A percentile compares a stretch with the other conserved stretches of the same genome.
phyloP scores from a whole-genome alignment of 2,797 vertebrate genomes.

The Phyllotis vaccarum region DNA sequence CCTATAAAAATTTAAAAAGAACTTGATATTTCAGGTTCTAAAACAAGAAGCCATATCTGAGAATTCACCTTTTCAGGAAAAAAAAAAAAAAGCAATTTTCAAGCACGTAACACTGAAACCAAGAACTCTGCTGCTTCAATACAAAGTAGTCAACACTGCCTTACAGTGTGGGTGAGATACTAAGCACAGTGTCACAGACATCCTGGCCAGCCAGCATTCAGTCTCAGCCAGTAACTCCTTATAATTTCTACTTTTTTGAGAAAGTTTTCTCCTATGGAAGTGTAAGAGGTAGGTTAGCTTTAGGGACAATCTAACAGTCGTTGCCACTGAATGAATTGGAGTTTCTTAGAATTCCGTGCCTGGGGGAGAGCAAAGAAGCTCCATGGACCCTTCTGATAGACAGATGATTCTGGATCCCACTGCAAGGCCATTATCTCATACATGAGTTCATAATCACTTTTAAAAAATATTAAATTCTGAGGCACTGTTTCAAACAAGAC shows the following conservation, averaged over 20 bases:
- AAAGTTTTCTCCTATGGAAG: not conserved
- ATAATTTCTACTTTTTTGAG: not conserved
- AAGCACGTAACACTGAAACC: not conserved
- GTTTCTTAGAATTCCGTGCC: not conserved
- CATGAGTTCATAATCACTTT: slow-evolving; percentile 19
- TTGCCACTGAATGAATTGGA: not conserved
- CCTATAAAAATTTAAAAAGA: slow-evolving; percentile 37
- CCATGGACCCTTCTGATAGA: not conserved
- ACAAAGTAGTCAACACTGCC: not conserved
- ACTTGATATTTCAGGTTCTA: slow-evolving; percentile 25
- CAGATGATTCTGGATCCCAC: not conserved
- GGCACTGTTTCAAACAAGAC: not conserved
- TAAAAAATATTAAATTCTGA: slow-evolving; percentile 44
- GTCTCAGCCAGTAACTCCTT: not conserved
- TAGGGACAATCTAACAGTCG: no score
- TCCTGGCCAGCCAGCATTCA: not conserved
- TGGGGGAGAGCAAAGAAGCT: not conserved
- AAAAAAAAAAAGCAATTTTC: not conserved
- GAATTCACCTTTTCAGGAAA: not conserved
- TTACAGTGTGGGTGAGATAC: slow-evolving; percentile 2
- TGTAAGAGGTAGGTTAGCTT: not conserved
- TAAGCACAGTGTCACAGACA: not conserved
- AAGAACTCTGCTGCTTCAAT: not conserved
- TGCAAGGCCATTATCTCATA: not conserved
- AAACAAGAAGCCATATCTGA: not conserved